Base-by-base conservation (phyloP, 2,888 invertebrate species). In the Morinoia aosen region DNA sequence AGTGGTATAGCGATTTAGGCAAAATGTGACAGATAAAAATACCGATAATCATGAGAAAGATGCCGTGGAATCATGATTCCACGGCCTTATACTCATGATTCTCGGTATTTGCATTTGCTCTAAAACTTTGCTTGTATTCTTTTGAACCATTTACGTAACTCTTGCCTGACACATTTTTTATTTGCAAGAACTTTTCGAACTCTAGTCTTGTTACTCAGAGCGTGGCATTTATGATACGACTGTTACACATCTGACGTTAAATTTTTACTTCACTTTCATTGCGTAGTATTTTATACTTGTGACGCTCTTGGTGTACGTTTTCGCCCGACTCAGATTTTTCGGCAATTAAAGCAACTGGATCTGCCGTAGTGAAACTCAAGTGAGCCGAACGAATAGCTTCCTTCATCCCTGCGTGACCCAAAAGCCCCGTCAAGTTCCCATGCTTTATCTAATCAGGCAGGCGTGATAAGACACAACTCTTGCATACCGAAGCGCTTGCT, bases 401-500 rank as follows among this genome's bases (percentile, higher is more conserved):
- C 76, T 76, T 76, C 76, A 76, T 76, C 76, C 76, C 76, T 76
- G 76, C 33, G 76, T 76, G 76, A 76, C 76, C 76, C 76, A 76
- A 76, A 76, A 76, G 76, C 33, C 33, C 19, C 61, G 61, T 76
- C 76, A 76, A 76, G 76, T 76, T 76, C 76, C 76, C 76, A 19
- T 76, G 76, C 25, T 33, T 76, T 76, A 76, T 76, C 76, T 76
- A 33, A 76, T 76, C 25, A 76, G 76, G 19, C 61, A 48, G 48
- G 76, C 76, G 76, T 76, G 76, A 76, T 76, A 76, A 76, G 76
- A 33, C 76, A 76, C 76, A 76, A 76, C 76, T 76, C 76, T 76
- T 76, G 76, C 76, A 76, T 76, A 76, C 76, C 76, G 33, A 33
- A 76, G 76, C 76, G 76, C 76, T 76, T 76, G 76, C 76, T 76